Base-by-base conservation (phyloP, 2,113 vertebrate genomes). In the Scomber japonicus region DNA sequence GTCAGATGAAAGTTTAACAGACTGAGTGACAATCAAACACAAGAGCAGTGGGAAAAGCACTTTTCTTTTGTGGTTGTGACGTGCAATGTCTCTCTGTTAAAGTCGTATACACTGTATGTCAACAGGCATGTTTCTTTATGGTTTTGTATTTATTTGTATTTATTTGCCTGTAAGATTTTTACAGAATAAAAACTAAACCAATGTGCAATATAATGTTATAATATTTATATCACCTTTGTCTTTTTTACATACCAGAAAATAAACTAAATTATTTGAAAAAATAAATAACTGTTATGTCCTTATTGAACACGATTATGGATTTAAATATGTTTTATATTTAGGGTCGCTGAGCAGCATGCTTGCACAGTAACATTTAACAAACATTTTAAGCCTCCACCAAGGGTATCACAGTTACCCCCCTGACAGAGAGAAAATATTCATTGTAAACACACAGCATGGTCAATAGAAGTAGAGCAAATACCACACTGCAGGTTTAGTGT, bases 131-230 rank as follows among this genome's bases (percentile, higher is more conserved):
- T 30, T 30, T 9, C 9, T 82, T 50, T 3, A 62, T 56, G 15
- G 50, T 51, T 83, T 83, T 81, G 15, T 92, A 87, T 91, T 91
- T 88, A 90, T 89, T 88, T 72, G 2, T 88, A 78, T 87, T 77
- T 86, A 83, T 91, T 90, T 81, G 15, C 11, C 19, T 80, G 61
- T 51, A 53, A 65, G 53, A 66, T 90, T 91, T 81, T 85, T 80
- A 86, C 56, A 30, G 19, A 62, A 76, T 27, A 53, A 54, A 40
- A 0, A 21, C 17, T 12, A 59, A 73, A 68, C 62, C 80, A 35
- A 57, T 79, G 80, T 88, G 86, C 67, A 83, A 85, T 89, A 67
- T 83, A 63, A 67, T 73, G 67, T 63, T 40, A 17, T 54, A 15
- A 50, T 91, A 86, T 91, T 89, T 87, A 82, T 91, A 75, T 80